These are phyloP conservation scores for Drosophila chauvacae DNA, from an alignment of 1,140 invertebrate genomes.

Conservation along the genomic window DNA sequence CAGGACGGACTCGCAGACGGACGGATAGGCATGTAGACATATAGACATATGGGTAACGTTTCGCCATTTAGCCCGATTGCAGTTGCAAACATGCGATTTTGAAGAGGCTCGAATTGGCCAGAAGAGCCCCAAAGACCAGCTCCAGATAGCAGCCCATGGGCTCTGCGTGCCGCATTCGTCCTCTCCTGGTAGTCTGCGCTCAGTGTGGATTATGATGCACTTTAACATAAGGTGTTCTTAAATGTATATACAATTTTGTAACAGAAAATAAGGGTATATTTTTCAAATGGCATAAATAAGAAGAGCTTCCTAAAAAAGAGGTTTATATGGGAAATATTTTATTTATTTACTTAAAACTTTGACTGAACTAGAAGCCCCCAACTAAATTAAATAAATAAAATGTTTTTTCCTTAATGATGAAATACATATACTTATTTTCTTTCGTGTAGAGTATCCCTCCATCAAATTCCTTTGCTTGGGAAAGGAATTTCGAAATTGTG, in stretches of 20 bases:
- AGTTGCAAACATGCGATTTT: slow-evolving; percentile 81
- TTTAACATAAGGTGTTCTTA: background rate
- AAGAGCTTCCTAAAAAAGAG: background rate
- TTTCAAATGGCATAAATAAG: background rate
- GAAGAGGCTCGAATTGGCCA: slow-evolving; percentile 75
- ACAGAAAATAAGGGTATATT: background rate
- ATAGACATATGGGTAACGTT: slow-evolving; percentile 74
- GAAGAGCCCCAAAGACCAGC: slow-evolving; percentile 25
- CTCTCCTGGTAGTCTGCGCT: slow-evolving; percentile 1
- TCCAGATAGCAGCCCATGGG: slow-evolving; percentile 29
- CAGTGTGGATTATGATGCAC: slow-evolving; percentile 41
- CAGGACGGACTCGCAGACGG: slow-evolving; percentile 26
- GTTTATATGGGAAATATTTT: no score
- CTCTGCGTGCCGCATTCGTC: slow-evolving; percentile 39
- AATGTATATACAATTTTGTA: background rate
- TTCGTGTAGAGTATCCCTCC: slow-evolving; percentile 22
- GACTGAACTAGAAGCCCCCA: no score
- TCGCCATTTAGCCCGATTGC: slow-evolving; percentile 78
- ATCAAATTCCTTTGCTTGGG: slow-evolving; percentile 56
- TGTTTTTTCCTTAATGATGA: no score
- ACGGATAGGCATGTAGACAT: slow-evolving; percentile 65
- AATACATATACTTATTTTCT: background rate
- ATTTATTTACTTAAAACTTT: no score
- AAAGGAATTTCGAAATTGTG: slow-evolving; percentile 57
- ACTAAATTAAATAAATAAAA: background rate